Evolutionary conservation across 2,797 vertebrate genomes (phyloP), one percentile per base, ranked within the genome.

Genomic region (Bryconaethiops microstoma): DNA sequence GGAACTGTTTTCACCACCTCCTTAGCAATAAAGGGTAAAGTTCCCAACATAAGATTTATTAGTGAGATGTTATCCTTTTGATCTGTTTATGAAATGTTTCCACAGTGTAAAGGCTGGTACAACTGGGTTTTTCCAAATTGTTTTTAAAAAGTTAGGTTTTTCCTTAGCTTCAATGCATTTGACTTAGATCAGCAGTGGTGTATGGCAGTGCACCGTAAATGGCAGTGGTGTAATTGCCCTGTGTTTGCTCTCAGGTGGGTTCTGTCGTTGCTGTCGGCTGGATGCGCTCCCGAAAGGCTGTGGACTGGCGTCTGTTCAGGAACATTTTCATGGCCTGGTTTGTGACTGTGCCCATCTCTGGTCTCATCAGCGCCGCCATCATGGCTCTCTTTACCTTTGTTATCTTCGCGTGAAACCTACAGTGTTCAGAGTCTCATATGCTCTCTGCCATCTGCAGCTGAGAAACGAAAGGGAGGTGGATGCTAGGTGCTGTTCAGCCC

Each of bases 291-390:
- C 95, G 76, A 85, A 99, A 99, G 86, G 96, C 97, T 0, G 98
- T 99, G n/a, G 98, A 99, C 82, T 99, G 97, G 97, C 94, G 95
- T 19, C 95, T 99, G 63, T 99, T 99, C 89, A 95, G 97, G 19
- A 99, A 99, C 89, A 99, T 99, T 93, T 99, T 99, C 88, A 90
- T 99, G 96, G 97, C 98, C 0, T 99, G 98, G 98, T 99, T 99
- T 0, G 98, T 99, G 87, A 99, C 98, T 0, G 98, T 99, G 64
- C 97, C 97, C 59, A 98, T 99, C 87, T 97, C 98, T 0, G 97
- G 97, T 8, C 89, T 99, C 72, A 97, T 99, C 92, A 99, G 97
- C 0, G 97, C 98, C 0, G 97, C 94, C 84, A 95, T 99, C 84
- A 99, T 99, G 98, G 97, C 97, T 0, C 70, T 99, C 79, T 96